phyloP scores from a whole-genome alignment of 2,113 vertebrate species.

The Cervus canadensis region DNA sequence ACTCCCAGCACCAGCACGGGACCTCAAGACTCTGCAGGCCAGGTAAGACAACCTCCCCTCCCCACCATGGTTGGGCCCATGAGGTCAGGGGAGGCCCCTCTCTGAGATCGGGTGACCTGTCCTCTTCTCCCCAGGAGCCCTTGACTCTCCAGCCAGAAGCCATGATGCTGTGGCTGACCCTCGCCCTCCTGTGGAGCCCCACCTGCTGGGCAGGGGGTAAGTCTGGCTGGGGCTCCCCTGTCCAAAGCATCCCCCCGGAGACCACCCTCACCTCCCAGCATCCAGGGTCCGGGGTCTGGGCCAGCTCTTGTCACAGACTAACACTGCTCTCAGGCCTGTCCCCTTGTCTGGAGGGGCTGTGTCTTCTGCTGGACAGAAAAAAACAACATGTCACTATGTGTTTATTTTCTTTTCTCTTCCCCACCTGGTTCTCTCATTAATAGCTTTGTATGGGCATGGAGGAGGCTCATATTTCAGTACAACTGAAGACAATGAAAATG shows the following conservation, averaged over 20 bases:
- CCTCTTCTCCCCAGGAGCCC: neutral
- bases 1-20: neutral
- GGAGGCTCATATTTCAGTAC: neutral
- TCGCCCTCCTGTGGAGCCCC: neutral
- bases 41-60: neutral
- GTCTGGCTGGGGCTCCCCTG: neutral
- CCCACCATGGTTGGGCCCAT: rapidly evolving
- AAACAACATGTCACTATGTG: too few species aligned
- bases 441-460: neutral
- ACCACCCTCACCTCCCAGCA: neutral
- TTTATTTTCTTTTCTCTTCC: neutral
- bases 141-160: neutral
- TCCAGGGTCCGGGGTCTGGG: neutral
- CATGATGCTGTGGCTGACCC: constrained; percentile 40
- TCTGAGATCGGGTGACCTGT: neutral
- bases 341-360: neutral
- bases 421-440: neutral
- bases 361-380: neutral
- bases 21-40: neutral
- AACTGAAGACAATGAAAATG: rapidly evolving
- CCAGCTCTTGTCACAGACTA: neutral
- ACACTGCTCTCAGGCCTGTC: too few species aligned
- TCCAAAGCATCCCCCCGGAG: neutral
- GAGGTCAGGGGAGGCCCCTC: rapidly evolving
- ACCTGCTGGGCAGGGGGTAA: neutral